Percentiles rank a stretch among this genome's conserved stretches.
These are phyloP conservation scores for Parazoanthus swiftii DNA, from an alignment of 92 coral and sea anemone species.

Conservation along the genomic window DNA sequence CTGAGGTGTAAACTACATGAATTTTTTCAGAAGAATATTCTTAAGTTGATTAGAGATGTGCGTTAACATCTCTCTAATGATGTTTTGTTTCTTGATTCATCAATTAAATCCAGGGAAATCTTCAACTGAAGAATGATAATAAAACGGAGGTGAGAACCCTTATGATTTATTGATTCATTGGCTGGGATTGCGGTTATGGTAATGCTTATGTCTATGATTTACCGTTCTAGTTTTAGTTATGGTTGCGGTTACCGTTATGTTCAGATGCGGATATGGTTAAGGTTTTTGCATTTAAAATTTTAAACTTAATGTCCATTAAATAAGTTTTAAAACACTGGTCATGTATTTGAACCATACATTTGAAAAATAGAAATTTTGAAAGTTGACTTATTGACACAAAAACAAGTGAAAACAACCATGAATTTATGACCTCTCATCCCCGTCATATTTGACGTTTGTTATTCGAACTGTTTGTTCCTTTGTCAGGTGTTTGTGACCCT, in stretches of 20 bases:
- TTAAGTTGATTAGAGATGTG: no score
- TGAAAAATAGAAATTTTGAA: no score
- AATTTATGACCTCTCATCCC: not conserved
- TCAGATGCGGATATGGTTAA: no score
- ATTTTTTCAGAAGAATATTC: no score
- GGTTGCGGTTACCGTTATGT: no score
- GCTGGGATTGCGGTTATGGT: not conserved
- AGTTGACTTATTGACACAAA: not conserved
- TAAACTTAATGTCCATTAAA: not conserved
- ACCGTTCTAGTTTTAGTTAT: not conserved
- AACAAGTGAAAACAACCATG: not conserved
- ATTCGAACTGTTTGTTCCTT: not conserved
- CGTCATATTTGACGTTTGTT: not conserved
- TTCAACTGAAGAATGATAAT: not conserved
- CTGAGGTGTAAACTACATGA: no score
- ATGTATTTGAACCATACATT: no score
- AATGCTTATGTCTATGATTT: no score
- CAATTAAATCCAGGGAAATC: not conserved
- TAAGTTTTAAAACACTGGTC: no score
- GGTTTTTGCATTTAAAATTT: no score
- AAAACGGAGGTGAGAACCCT: slow-evolving; percentile 12
- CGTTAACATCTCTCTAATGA: not conserved
- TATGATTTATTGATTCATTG: not conserved
- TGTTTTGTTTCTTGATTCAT: not conserved
- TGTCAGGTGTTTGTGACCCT: slow-evolving; percentile 69